A percentile compares a stretch with the other conserved stretches of the same genome.
These are phyloP conservation scores for Chlamydotis undulata DNA, from an alignment of 2,113 vertebrate genomes.

Conservation along the genomic window DNA sequence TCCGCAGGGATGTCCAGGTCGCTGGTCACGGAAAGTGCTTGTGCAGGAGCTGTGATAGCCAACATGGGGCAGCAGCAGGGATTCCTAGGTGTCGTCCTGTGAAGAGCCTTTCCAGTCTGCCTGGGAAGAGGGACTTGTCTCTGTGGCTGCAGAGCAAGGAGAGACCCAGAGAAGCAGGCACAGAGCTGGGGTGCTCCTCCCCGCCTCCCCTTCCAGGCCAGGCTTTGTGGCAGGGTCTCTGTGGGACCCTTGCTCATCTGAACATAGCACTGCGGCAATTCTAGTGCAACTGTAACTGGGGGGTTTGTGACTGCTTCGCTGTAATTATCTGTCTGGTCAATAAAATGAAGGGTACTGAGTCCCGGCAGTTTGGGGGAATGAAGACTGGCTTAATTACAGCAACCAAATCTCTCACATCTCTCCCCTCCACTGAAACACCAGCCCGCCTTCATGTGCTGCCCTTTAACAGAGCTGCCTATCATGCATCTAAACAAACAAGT, in stretches of 20 bases:
- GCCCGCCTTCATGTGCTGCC: slow-evolving; percentile 35
- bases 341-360: slow-evolving; percentile 43
- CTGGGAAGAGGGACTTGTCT: background rate
- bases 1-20: background rate
- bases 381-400: slow-evolving; percentile 57
- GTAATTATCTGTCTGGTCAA: slow-evolving; percentile 52
- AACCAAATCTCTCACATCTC: slow-evolving; percentile 54
- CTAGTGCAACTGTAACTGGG: background rate
- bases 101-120: background rate
- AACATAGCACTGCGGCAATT: background rate
- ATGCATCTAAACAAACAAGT: slow-evolving; percentile 72
- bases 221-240: background rate
- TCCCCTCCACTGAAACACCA: slow-evolving; percentile 25
- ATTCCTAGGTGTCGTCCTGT: background rate
- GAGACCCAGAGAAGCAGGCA: rapidly evolving
- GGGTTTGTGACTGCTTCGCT: background rate
- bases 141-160: background rate
- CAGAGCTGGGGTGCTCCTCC: background rate
- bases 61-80: background rate
- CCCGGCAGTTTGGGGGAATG: slow-evolving; percentile 14
- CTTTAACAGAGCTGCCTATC: slow-evolving; percentile 66
- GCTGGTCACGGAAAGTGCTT: background rate
- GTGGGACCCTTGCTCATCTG: rapidly evolving
- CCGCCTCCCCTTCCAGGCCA: rapidly evolving
- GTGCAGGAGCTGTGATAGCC: background rate